These are phyloP conservation scores for Megaceryle torquata DNA, from an alignment of 2,113 vertebrate species.

Conservation along the genomic window DNA sequence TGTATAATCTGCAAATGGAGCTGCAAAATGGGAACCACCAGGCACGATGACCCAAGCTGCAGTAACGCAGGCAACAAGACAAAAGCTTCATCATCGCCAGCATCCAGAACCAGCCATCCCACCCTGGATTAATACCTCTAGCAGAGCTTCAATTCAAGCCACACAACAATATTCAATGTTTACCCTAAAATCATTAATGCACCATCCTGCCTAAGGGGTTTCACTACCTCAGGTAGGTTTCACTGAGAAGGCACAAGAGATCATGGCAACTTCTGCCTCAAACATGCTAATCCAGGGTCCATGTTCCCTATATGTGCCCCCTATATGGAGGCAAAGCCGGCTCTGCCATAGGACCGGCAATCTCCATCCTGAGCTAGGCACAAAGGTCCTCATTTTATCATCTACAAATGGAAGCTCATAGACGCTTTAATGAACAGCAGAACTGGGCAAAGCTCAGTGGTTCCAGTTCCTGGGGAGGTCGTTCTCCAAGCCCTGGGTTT, in stretches of 20 bases:
- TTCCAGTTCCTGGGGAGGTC: constrained; percentile 9
- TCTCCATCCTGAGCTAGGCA: background rate
- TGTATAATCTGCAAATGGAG: accelerated
- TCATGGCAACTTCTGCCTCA: background rate
- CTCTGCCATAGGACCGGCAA: background rate
- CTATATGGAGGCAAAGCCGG: background rate
- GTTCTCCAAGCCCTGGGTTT: background rate
- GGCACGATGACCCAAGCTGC: background rate
- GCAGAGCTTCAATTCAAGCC: background rate
- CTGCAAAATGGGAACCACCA: background rate
- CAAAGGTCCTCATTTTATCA: constrained; percentile 6
- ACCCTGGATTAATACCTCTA: background rate
- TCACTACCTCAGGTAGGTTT: accelerated
- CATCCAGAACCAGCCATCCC: background rate
- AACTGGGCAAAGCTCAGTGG: constrained; percentile 3
- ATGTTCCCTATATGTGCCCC: accelerated
- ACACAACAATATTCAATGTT: background rate
- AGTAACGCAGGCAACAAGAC: background rate
- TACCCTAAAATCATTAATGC: background rate
- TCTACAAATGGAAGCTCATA: background rate
- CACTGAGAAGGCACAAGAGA: background rate
- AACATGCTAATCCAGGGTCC: background rate
- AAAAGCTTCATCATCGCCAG: background rate
- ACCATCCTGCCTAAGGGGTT: background rate
- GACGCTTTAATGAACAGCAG: background rate